These are phyloP conservation scores for Sarcophaga caerulescens DNA, from an alignment of 2,888 invertebrate species.

Conservation along the genomic window DNA sequence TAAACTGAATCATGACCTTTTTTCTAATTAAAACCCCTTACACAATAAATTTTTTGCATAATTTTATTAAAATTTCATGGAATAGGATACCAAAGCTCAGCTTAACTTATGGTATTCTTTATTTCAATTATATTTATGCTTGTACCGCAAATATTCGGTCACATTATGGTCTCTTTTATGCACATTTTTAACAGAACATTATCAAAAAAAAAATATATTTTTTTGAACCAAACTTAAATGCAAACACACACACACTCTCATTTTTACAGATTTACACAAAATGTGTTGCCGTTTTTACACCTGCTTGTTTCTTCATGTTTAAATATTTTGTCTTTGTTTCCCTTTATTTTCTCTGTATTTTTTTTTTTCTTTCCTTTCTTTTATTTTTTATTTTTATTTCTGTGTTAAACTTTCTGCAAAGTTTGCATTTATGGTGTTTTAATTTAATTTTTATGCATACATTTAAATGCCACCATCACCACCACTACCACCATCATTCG, in stretches of 20 bases:
- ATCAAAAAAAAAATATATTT: not conserved
- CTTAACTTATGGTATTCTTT: too few species aligned
- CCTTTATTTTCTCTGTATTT: not conserved
- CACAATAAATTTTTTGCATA: too few species aligned
- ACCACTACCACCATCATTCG: too few species aligned
- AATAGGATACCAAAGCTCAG: too few species aligned
- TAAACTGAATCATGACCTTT: too few species aligned
- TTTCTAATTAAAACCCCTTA: too few species aligned
- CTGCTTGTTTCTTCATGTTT: slow-evolving; percentile 60
- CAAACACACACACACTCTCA: not conserved
- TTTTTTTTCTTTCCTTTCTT: not conserved
- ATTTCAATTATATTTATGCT: not conserved
- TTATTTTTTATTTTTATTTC: slow-evolving; percentile 10
- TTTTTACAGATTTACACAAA: slow-evolving; percentile 33
- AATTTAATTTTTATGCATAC: slow-evolving; percentile 66
- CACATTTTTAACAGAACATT: not conserved
- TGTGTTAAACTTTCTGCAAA: slow-evolving; percentile 53
- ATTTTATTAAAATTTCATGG: too few species aligned
- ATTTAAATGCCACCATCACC: slow-evolving; percentile 55
- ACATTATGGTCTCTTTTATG: not conserved
- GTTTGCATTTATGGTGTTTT: slow-evolving; percentile 65
- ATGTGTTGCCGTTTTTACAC: slow-evolving; percentile 62
- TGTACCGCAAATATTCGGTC: slow-evolving; percentile 13
- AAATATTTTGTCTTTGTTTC: slow-evolving; percentile 39
- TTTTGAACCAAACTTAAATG: not conserved